phyloP scores from a whole-genome alignment of 92 coral and sea anemone genomes.

The Paramuricea clavata region DNA sequence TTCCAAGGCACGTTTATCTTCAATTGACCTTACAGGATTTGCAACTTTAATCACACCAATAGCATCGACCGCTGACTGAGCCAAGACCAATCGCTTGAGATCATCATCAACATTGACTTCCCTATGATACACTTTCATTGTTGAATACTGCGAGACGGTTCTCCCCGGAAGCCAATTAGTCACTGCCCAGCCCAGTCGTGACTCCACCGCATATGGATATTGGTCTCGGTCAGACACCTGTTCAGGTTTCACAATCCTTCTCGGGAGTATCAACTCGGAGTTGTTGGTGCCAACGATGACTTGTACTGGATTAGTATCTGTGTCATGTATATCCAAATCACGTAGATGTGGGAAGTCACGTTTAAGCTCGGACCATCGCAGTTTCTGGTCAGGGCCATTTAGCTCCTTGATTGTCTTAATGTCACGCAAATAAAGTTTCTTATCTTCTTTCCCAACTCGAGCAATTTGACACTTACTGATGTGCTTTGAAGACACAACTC shows the following conservation, averaged over 20 bases:
- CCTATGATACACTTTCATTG: conserved; percentile 1
- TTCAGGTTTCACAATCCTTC: conserved; percentile 39
- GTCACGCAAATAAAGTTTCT: conserved; percentile 11
- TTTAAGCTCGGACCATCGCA: conserved; percentile 43
- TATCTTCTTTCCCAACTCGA: conserved; percentile 26
- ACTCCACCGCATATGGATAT: conserved; percentile 48
- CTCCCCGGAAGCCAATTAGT: conserved; percentile 44
- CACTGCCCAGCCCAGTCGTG: conserved; percentile 33
- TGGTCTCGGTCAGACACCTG: background rate
- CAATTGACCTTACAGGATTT: background rate
- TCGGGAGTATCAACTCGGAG: conserved; percentile 43
- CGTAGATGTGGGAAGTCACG: conserved; percentile 18
- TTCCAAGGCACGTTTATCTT: conserved; percentile 23
- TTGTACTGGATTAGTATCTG: conserved; percentile 32
- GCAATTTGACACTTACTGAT: conserved; percentile 26
- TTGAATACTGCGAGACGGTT: background rate
- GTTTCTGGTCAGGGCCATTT: conserved; percentile 42
- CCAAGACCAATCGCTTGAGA: background rate
- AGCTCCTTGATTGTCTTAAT: conserved; percentile 2
- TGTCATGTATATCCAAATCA: conserved; percentile 35
- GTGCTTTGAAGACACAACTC: too few relatives aligned
- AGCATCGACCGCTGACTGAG: conserved; percentile 1
- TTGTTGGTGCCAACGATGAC: conserved; percentile 52
- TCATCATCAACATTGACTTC: conserved; percentile 5
- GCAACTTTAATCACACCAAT: background rate